Base-by-base conservation (phyloP, 92 coral and sea anemone genomes). In the Epizoanthus fatuus region DNA sequence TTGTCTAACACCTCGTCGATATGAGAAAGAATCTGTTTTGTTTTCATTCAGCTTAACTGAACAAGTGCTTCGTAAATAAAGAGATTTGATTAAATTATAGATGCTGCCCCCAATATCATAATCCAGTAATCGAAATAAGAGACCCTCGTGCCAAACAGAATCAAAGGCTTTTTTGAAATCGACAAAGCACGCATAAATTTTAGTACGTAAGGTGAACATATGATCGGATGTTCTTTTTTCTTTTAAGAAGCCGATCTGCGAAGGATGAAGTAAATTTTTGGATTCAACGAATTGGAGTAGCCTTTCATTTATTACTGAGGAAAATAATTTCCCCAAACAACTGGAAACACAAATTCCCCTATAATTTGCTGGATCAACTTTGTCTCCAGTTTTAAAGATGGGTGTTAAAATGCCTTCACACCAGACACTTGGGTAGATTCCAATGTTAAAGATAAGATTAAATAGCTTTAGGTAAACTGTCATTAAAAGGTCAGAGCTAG, bases 1-100 rank as follows among this genome's bases (percentile, higher is more conserved):
- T 88, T 88, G 91, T 70, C 91, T 60, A 45, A 88, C 91, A n/a
- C 88, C 91, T 37, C 82, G 58, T 15, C 45, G 37, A 84, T 88
- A 83, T 2, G 45, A 35, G 52, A 81, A 88, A 16, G 77, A 81
- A 5, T 74, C 53, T 0, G 91, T 80, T 73, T 87, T 74, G 12
- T 29, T 74, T 35, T 54, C 12, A 5, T 40, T 73, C 12, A 78
- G 55, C 65, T 76, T 86, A 1, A 86, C 80, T 66, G 73, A 74
- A 65, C 88, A 82, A 42, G 51, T 13, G 29, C 88, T 69, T 56
- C 81, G 69, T 52, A 59, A 38, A 38, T 80, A 80, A 16, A 80
- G 35, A 7, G 67, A 49, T 47, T 80, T 80, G 20, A 80, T 38
- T 62, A 80, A 9, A 0, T 80, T 49, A 35, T 56, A 78, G 13